A percentile compares a stretch with the other conserved stretches of the same genome.
Evolutionary conservation across 92 coral and sea anemone species (phyloP).

Genomic region (Phenganax subtilis): DNA sequence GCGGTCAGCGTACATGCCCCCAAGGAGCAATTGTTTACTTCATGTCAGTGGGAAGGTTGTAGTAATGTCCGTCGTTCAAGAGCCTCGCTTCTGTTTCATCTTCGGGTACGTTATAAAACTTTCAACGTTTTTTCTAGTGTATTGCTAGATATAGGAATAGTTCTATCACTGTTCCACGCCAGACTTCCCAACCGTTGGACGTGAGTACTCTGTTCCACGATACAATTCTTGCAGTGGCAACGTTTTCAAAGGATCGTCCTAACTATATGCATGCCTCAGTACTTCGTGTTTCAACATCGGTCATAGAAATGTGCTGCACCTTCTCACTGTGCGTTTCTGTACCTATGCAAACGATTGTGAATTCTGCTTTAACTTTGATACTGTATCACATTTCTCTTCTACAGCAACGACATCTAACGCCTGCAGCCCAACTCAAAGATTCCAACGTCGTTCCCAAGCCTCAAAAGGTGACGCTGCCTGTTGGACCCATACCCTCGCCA

Average conservation of each 20-base stretch:
- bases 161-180: not conserved
- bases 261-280: no score
- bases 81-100: slow-evolving; percentile 80
- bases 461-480: slow-evolving; percentile 7
- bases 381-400: not conserved
- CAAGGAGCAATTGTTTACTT: slow-evolving; percentile 69
- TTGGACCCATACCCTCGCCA: slow-evolving; percentile 24
- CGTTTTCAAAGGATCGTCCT: no score
- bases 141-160: not conserved
- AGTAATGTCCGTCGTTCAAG: slow-evolving; percentile 90
- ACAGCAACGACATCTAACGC: slow-evolving; percentile 91
- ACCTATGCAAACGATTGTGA: no score
- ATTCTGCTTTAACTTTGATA: not conserved
- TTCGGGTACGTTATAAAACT: slow-evolving; percentile 55
- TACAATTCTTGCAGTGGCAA: no score
- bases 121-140: not conserved
- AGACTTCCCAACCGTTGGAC: no score
- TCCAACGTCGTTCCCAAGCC: slow-evolving; percentile 17
- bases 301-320: no score
- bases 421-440: slow-evolving; percentile 26
- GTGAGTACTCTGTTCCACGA: no score
- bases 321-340: no score
- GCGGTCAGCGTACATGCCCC: slow-evolving; percentile 85
- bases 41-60: slow-evolving; percentile 97
- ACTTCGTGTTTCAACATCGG: no score